Percentiles rank a stretch among this genome's conserved stretches.
These are phyloP conservation scores for Bombus consobrinus DNA, from an alignment of 1,140 invertebrate species.

Conservation along the genomic window DNA sequence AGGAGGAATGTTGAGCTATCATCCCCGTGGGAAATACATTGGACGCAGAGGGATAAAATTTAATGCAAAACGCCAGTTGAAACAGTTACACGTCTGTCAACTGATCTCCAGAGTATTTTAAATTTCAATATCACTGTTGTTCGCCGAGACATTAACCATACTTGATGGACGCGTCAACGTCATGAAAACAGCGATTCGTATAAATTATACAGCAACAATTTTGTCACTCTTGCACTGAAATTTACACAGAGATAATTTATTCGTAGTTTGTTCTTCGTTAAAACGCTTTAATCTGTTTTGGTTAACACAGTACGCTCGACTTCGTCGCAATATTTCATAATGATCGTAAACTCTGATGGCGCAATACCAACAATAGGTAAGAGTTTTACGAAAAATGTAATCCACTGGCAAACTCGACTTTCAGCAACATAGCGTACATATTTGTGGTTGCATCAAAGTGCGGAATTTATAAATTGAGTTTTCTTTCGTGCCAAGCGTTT, in stretches of 20 bases:
- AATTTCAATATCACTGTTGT: background rate
- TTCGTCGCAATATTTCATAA: background rate
- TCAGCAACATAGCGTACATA: background rate
- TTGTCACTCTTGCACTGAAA: background rate
- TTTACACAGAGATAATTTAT: background rate
- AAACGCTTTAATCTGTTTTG: background rate
- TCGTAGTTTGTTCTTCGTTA: background rate
- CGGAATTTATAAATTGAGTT: background rate
- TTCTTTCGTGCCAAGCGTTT: background rate
- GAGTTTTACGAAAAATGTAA: background rate
- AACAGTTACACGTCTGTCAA: slow-evolving; percentile 8
- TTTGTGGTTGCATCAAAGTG: background rate
- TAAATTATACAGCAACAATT: slow-evolving; percentile 10
- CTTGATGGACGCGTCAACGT: background rate
- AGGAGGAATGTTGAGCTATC: background rate
- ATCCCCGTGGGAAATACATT: slow-evolving; percentile 16
- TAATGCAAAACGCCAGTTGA: slow-evolving; percentile 39
- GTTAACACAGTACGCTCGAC: background rate
- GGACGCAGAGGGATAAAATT: slow-evolving; percentile 10
- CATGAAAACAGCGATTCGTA: background rate
- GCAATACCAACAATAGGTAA: background rate
- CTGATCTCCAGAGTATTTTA: slow-evolving; percentile 15
- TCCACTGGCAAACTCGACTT: background rate
- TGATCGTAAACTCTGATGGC: background rate
- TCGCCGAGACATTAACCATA: background rate